Evolutionary conservation across 2,888 invertebrate species (phyloP).

Genomic region (Scaptomyza flava): DNA sequence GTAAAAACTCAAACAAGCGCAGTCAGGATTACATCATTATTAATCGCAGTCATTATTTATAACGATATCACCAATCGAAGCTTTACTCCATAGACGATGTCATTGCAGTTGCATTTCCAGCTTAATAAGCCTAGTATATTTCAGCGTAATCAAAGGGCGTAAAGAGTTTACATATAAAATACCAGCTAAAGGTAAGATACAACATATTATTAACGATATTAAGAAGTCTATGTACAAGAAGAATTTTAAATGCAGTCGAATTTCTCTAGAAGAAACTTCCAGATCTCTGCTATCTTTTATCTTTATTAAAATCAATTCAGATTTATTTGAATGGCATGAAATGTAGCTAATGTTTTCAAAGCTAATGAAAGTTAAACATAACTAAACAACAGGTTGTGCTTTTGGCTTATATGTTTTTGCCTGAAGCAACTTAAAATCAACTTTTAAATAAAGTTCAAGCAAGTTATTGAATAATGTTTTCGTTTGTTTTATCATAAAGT

Average conservation of each 20-base stretch:
- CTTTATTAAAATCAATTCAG: too few relatives aligned
- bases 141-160: conserved; percentile 4
- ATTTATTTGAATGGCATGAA: too few relatives aligned
- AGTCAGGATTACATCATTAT: conserved; percentile 69
- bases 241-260: too few relatives aligned
- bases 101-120: conserved; percentile 8
- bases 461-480: conserved; percentile 56
- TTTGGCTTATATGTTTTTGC: too few relatives aligned
- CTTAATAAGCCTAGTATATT: background rate
- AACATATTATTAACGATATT: too few relatives aligned
- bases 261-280: too few relatives aligned
- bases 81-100: conserved; percentile 14
- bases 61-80: conserved; percentile 55
- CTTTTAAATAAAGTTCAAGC: conserved; percentile 18
- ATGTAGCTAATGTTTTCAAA: too few relatives aligned
- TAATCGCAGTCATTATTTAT: conserved; percentile 73
- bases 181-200: background rate
- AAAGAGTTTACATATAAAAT: background rate
- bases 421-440: too few relatives aligned
- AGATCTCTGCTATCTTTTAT: too few relatives aligned
- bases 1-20: conserved; percentile 25
- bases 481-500: conserved; percentile 25
- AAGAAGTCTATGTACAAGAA: too few relatives aligned
- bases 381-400: too few relatives aligned
- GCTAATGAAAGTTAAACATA: too few relatives aligned